Evolutionary conservation across 2,888 invertebrate species (phyloP).

Genomic region (Pristionchus fissidentatus): DNA sequence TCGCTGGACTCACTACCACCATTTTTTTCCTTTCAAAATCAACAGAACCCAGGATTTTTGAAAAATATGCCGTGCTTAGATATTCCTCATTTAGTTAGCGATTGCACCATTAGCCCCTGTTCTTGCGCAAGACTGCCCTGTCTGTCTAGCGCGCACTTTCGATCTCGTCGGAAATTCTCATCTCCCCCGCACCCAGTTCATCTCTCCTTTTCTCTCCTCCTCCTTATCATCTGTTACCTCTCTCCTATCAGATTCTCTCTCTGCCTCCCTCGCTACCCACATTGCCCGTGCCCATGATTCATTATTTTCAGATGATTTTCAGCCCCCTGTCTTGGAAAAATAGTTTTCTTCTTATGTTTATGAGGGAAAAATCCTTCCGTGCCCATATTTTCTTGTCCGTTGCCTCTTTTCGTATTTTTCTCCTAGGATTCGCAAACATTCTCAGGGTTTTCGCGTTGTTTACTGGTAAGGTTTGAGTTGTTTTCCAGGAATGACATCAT

Average conservation of each 20-base stretch:
- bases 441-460: too few species aligned
- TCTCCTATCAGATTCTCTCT: conserved; percentile 13
- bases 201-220: neutral
- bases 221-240: conserved; percentile 32
- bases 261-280: neutral
- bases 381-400: neutral
- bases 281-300: too few species aligned
- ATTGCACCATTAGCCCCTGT: neutral
- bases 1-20: too few species aligned
- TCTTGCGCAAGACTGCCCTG: neutral
- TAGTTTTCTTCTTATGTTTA: neutral
- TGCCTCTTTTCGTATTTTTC: neutral
- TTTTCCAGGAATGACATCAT: conserved; percentile 17
- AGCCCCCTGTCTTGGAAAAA: neutral
- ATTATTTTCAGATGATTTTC: conserved; percentile 17
- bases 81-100: neutral
- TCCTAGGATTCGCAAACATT: too few species aligned
- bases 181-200: neutral
- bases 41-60: neutral
- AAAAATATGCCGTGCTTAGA: neutral
- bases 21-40: too few species aligned
- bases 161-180: neutral
- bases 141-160: neutral
- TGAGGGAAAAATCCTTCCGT: neutral
- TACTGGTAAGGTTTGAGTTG: too few species aligned